Evolutionary conservation across 2,888 invertebrate genomes (phyloP).

Genomic region (Cylindroiulus punctatus): DNA sequence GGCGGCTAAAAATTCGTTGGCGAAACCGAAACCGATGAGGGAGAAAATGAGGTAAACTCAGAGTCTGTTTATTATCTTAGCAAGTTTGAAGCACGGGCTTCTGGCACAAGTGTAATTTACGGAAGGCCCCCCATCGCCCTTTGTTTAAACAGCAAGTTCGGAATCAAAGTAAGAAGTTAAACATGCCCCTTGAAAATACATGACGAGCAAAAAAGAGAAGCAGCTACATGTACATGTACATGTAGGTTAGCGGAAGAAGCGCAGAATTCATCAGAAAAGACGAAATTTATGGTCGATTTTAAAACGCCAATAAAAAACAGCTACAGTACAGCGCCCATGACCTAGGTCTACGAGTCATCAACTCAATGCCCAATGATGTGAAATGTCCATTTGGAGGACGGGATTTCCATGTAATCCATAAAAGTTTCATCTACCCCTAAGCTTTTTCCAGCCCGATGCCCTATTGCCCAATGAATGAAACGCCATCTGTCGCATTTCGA

Average conservation of each 20-base stretch:
- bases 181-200: not conserved
- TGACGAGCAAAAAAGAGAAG: not conserved
- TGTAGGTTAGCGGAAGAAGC: not conserved
- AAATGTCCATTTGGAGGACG: not conserved
- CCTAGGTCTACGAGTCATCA: not conserved
- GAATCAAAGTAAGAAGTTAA: not conserved
- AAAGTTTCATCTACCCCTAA: not conserved
- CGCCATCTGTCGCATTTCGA: not conserved
- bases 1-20: not conserved
- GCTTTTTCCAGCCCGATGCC: no score
- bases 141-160: not conserved
- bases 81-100: not conserved
- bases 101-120: not conserved
- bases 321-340: not conserved
- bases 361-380: not conserved
- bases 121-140: constrained; percentile 5
- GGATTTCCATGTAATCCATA: not conserved
- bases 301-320: not conserved
- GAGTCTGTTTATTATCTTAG: not conserved
- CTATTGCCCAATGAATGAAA: not conserved
- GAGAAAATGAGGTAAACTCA: constrained; percentile 12
- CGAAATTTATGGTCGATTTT: not conserved
- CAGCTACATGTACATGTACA: not conserved
- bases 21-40: not conserved
- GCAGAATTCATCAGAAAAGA: not conserved